Conservation (phyloP, 2,888 invertebrate genomes). For the Anthoptus insignis region DNA sequence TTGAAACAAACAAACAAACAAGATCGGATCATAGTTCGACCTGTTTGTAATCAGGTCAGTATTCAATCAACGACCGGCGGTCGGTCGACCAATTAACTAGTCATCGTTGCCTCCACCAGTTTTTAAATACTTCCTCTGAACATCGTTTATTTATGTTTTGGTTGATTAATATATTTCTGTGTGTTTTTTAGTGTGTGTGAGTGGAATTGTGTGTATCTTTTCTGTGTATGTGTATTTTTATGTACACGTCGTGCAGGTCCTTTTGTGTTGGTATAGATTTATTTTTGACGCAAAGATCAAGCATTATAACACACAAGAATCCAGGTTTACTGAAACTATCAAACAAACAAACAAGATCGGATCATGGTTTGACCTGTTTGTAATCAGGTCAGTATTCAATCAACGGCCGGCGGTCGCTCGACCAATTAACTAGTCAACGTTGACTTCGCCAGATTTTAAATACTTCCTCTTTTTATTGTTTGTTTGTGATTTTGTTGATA, state of each 20-base stretch:
- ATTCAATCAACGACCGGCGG: conserved; percentile 51
- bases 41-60: conserved; percentile 48
- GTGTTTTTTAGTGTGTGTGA: too few species aligned
- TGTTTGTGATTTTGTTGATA: not conserved
- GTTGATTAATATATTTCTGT: too few species aligned
- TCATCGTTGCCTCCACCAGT: not conserved
- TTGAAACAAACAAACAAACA: not conserved
- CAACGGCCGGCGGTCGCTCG: conserved; percentile 43
- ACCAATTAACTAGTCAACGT: conserved; percentile 59
- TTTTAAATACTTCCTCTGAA: not conserved
- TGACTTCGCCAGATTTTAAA: not conserved
- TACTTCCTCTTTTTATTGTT: not conserved
- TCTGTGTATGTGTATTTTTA: too few species aligned
- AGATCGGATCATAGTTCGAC: conserved; percentile 8
- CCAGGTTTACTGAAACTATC: not conserved
- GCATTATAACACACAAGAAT: too few species aligned
- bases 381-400: conserved; percentile 54
- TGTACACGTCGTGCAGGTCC: too few species aligned
- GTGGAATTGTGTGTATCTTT: too few species aligned
- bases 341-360: conserved; percentile 2
- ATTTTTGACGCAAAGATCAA: too few species aligned
- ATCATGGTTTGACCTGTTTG: conserved; percentile 6
- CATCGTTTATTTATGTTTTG: not conserved
- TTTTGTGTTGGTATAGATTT: too few species aligned
- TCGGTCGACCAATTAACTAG: conserved; percentile 60